A percentile compares a stretch with the other conserved stretches of the same genome.
Evolutionary conservation across 2,113 vertebrate species (phyloP).

Genomic region (Phycodurus eques): DNA sequence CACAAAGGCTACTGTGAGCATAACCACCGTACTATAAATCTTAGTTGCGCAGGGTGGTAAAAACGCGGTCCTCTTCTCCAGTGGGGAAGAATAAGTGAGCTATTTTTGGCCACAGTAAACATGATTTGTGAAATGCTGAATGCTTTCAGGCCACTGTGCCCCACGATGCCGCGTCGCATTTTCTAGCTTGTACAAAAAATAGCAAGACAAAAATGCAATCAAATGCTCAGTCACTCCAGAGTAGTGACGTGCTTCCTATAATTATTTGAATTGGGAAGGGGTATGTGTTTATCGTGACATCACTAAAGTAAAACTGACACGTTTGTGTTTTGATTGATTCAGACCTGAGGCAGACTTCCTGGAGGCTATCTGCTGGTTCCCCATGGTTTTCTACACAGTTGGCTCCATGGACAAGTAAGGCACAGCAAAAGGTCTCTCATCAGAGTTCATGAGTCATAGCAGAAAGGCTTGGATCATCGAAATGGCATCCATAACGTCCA

Average conservation of each 20-base stretch:
- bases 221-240: slow-evolving; percentile 66
- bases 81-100: slow-evolving; percentile 20
- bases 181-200: slow-evolving; percentile 54
- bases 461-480: not conserved
- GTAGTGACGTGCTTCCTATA: slow-evolving; percentile 50
- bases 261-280: slow-evolving; percentile 34
- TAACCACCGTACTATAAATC: slow-evolving; percentile 18
- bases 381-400: slow-evolving; percentile 82
- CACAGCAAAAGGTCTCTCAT: not conserved
- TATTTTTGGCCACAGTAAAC: slow-evolving; percentile 30
- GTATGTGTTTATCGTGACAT: slow-evolving; percentile 21
- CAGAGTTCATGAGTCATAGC: slow-evolving; percentile 10
- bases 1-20: not conserved
- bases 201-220: slow-evolving; percentile 66
- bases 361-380: slow-evolving; percentile 83
- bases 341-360: slow-evolving; percentile 82
- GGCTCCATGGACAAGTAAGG: slow-evolving; percentile 84
- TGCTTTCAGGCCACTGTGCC: slow-evolving; percentile 39
- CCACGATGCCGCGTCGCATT: slow-evolving; percentile 18
- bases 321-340: slow-evolving; percentile 51
- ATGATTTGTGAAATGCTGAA: slow-evolving; percentile 51
- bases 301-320: slow-evolving; percentile 15
- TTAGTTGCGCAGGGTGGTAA: slow-evolving; percentile 8
- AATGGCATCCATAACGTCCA: not conserved
- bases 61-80: slow-evolving; percentile 20